Percentiles rank a stretch among this genome's conserved stretches.
These are phyloP conservation scores for Ylistrum balloti DNA, from an alignment of 1,140 invertebrate species.

Conservation along the genomic window DNA sequence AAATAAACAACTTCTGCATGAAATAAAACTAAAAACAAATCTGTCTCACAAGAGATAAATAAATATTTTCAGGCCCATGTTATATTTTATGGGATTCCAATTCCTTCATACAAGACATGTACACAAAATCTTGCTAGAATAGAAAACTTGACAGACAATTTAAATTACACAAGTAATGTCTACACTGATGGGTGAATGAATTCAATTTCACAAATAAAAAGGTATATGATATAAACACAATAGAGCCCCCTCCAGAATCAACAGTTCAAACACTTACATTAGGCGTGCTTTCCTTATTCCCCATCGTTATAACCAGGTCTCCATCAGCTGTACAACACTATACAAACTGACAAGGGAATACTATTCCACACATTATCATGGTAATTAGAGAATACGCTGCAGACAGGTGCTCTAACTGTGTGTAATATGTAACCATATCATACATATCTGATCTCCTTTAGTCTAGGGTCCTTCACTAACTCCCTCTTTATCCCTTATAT, in stretches of 20 bases:
- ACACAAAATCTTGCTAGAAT: background rate
- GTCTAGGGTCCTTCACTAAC: background rate
- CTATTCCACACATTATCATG: background rate
- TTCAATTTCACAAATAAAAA: too few relatives aligned
- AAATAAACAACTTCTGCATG: background rate
- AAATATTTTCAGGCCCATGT: background rate
- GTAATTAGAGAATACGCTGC: background rate
- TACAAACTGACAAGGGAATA: background rate
- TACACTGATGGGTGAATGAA: too few relatives aligned
- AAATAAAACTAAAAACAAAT: background rate
- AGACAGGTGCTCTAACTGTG: slow-evolving; percentile 2
- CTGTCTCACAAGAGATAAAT: background rate
- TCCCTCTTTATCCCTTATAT: background rate
- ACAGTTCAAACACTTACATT: background rate
- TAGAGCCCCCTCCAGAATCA: too few relatives aligned
- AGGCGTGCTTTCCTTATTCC: background rate
- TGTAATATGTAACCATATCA: background rate
- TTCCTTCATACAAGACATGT: background rate
- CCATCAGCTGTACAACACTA: background rate
- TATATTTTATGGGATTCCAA: background rate
- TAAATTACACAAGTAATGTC: too few relatives aligned
- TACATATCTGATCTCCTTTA: background rate
- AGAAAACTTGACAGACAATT: too few relatives aligned
- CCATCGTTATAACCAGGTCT: slow-evolving; percentile 8
- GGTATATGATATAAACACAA: too few relatives aligned